Evolutionary conservation across 2,797 vertebrate genomes (phyloP), one percentile per base, ranked within the genome.

Genomic region (Huso huso): DNA sequence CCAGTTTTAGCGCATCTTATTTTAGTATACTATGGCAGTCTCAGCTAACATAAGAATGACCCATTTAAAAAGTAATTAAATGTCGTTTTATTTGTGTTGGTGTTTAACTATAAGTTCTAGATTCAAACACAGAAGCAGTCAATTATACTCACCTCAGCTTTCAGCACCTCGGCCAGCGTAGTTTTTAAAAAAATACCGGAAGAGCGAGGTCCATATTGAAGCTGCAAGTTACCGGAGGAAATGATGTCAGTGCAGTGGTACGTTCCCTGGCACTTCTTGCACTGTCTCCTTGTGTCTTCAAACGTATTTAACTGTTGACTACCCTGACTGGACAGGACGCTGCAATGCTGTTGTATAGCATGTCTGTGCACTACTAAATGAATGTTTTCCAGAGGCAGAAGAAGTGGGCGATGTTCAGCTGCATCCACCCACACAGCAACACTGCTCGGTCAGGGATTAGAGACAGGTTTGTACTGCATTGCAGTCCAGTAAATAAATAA

Each of bases 151-250:
- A 77, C 80, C 75, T 65, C 76, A 73, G 7, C 61, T 69, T 70
- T 83, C 80, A 87, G 84, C 72, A 88, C 86, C 82, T 71, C 79
- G 84, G 86, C 86, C 75, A 87, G 86, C 71, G 67, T 57, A 23
- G 51, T 67, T 7, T 6, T 64, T 15, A 53, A 70, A 12, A 18
- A 55, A 13, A 62, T 52, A 64, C 68, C 68, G 71, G 71, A 72
- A 72, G 63, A 51, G 62, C 50, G 50, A 18, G 6, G 51, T 13
- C 51, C 67, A 61, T 61, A 50, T 50, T 10, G 51, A 51, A 57
- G 61, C 57, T 10, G 18, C 61, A 53, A 49, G 52, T 60, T 8
- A 37, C 37, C 37, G 3, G 49, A 64, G 69, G 65, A 70, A 51
- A 62, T 67, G 61, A 64, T 57, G 69, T 67, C 62, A 66, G 50